These are phyloP conservation scores for Campylomormyrus numenius DNA, from an alignment of 2,113 vertebrate species.

Conservation along the genomic window DNA sequence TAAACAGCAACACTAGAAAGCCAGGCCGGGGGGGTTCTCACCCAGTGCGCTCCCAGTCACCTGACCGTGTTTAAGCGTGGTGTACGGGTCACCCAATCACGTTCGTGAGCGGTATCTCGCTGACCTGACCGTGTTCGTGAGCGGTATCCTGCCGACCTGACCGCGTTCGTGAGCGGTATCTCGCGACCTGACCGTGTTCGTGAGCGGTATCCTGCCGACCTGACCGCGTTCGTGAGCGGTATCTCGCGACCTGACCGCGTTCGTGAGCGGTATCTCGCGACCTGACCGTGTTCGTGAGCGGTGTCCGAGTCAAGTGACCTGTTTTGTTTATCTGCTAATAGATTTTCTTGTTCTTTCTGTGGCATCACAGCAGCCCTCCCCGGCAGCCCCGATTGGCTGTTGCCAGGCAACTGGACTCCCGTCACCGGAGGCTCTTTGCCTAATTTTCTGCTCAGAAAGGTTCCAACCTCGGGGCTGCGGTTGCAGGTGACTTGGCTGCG, in stretches of 20 bases:
- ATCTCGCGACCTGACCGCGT: background rate
- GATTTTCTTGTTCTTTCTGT: background rate
- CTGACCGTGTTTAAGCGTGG: background rate
- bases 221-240: background rate
- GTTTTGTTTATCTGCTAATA: constrained; percentile 17
- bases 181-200: background rate
- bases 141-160: background rate
- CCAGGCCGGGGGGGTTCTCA: background rate
- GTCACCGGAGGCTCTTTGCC: constrained; percentile 12
- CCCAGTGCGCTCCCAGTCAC: background rate
- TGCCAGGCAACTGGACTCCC: constrained; percentile 18
- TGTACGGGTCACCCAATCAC: background rate
- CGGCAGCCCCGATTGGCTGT: constrained; percentile 1
- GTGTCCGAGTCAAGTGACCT: background rate
- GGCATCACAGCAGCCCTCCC: constrained; percentile 7
- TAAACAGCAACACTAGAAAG: background rate
- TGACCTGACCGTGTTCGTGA: background rate
- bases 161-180: background rate
- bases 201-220: background rate
- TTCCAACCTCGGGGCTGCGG: background rate
- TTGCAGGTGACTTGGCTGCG: constrained; percentile 1
- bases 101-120: background rate
- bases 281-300: background rate
- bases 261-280: background rate
- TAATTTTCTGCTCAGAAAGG: constrained; percentile 18